phyloP scores from a whole-genome alignment of 2,797 vertebrate species.

The Oryzias sinensis region DNA sequence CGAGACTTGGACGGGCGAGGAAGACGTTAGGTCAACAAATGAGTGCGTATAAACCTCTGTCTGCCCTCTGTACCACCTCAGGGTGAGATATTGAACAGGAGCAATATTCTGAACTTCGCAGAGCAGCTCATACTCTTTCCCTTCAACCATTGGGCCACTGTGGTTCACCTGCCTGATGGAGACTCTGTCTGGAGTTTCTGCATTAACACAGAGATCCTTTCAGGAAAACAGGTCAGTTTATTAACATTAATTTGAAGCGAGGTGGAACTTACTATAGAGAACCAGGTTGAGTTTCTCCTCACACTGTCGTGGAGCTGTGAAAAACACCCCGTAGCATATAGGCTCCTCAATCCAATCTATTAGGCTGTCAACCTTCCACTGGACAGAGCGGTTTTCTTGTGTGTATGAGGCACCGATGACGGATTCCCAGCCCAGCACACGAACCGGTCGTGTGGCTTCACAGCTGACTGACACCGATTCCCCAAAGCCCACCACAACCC shows the following conservation, averaged over 20 bases:
- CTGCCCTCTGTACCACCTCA: constrained; percentile 79
- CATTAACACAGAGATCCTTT: constrained; percentile 23
- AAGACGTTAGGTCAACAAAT: constrained; percentile 77
- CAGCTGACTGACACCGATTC: constrained; percentile 78
- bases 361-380: constrained; percentile 81
- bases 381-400: constrained; percentile 72
- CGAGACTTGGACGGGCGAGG: constrained; percentile 80
- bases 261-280: constrained; percentile 77
- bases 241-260: neutral
- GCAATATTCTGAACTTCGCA: constrained; percentile 83
- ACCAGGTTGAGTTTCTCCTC: constrained; percentile 83
- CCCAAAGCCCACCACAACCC: constrained; percentile 80
- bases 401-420: constrained; percentile 74
- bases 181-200: constrained; percentile 80
- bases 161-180: constrained; percentile 76
- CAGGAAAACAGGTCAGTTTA: neutral
- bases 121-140: constrained; percentile 78
- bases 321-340: constrained; percentile 83
- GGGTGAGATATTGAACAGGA: constrained; percentile 81
- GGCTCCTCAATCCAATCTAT: constrained; percentile 85
- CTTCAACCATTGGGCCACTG: constrained; percentile 77
- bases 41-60: constrained; percentile 79
- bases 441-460: constrained; percentile 75
- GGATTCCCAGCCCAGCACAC: constrained; percentile 82
- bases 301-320: constrained; percentile 81